Evolutionary conservation across 2,797 vertebrate genomes (phyloP).

Genomic region (Artibeus lituratus): DNA sequence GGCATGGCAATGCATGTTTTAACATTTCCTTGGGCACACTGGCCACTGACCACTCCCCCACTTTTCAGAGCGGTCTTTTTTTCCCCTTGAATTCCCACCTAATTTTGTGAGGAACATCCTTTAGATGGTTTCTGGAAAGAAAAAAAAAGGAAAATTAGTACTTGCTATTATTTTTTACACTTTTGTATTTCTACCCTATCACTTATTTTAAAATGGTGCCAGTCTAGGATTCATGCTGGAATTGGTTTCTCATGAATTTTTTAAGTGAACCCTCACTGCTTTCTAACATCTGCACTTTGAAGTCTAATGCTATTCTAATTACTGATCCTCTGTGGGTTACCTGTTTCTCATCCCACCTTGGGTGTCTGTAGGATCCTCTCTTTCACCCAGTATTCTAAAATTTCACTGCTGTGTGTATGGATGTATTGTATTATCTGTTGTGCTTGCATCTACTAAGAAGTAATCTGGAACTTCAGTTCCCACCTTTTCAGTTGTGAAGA

Average conservation of each 20-base stretch:
- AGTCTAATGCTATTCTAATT: not conserved
- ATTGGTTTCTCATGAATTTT: not conserved
- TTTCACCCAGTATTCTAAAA: not conserved
- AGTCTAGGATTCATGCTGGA: not conserved
- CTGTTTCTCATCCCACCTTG: not conserved
- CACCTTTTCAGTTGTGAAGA: not conserved
- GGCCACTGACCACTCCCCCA: not conserved
- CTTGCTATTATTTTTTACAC: not conserved
- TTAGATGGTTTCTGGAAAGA: not conserved
- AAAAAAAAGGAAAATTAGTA: not conserved
- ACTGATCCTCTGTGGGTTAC: not conserved
- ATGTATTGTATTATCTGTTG: not conserved
- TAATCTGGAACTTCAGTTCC: not conserved
- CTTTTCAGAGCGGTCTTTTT: not conserved
- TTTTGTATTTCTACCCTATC: not conserved
- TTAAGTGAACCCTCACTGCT: not conserved
- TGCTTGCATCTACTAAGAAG: not conserved
- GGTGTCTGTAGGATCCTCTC: not conserved
- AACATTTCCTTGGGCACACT: not conserved
- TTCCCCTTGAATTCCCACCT: not conserved
- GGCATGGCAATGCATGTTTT: not conserved
- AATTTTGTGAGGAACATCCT: not conserved
- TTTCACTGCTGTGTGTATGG: not conserved
- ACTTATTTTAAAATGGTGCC: not conserved
- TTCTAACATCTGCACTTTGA: not conserved